Evolutionary conservation across 2,888 invertebrate species (phyloP), one percentile per base, ranked within the genome.

Genomic region (Amiota mariae): DNA sequence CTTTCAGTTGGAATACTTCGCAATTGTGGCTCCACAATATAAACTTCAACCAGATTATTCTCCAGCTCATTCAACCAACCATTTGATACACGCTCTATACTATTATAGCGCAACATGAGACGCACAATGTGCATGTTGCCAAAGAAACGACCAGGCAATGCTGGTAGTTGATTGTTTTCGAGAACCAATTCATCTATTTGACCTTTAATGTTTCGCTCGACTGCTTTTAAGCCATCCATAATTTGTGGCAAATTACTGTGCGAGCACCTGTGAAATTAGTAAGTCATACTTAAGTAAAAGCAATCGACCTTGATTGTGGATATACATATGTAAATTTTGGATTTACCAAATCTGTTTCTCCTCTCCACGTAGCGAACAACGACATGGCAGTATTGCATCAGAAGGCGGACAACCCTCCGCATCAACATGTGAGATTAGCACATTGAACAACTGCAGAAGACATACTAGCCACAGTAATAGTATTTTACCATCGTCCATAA

Each of bases 131-230:
- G 93, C 70, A 96, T 90, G 78, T 94, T 93, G 74, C 94, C 93
- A 87, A 96, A 96, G 73, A 95, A 92, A 79, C 94, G 93, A 8
- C 96, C 96, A 0, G 96, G 96, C n/a, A 97, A 85, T 0, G 96
- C 94, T 11, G 96, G 96, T 66, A 97, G 90, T 84, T 95, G 94
- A 88, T 96, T 97, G 85, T 96, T 96, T 90, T 97, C 97, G 80
- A 97, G 91, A 78, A 97, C 96, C 71, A 97, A 88, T 88, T 97
- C 96, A 88, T 96, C 97, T 81, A 97, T 93, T 8, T 95, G 94
- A 71, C 92, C 92, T 76, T 91, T 92, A 70, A 95, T 90, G 75
- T 92, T 92, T 70, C 93, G 92, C 70, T 89, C 90, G 51, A 95
- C 91, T 59, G 93, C 92, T 81, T 94, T 93, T 11, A 96, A 89